Evolutionary conservation across 2,113 vertebrate species (phyloP).

Genomic region (Panurus biarmicus): DNA sequence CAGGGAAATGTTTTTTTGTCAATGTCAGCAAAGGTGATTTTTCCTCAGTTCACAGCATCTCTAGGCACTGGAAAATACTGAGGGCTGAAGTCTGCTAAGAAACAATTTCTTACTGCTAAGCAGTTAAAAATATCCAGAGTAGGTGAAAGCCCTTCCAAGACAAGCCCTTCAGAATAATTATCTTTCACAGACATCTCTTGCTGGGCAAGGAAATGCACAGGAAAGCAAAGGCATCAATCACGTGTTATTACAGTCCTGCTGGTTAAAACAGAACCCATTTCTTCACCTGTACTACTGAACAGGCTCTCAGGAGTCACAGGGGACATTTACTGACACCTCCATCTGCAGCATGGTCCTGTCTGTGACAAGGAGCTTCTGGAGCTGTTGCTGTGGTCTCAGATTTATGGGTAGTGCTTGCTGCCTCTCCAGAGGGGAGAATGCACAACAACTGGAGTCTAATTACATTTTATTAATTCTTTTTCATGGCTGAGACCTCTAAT

Average conservation of each 20-base stretch:
- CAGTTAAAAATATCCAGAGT: not conserved
- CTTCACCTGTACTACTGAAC: fast-evolving
- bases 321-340: not conserved
- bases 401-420: not conserved
- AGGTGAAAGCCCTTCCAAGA: not conserved
- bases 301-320: not conserved
- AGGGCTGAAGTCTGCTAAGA: not conserved
- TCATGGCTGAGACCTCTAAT: not conserved
- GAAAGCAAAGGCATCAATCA: not conserved
- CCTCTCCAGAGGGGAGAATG: not conserved
- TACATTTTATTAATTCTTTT: not conserved
- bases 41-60: not conserved
- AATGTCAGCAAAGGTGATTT: not conserved
- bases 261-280: not conserved
- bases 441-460: not conserved
- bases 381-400: not conserved
- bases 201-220: not conserved
- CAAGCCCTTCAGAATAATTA: not conserved
- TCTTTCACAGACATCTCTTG: not conserved
- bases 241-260: not conserved
- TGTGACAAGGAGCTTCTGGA: not conserved
- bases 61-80: not conserved
- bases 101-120: not conserved
- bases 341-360: fast-evolving
- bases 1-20: not conserved